Evolutionary conservation across 2,888 invertebrate genomes (phyloP).

Genomic region (Ophonus ardosiacus): DNA sequence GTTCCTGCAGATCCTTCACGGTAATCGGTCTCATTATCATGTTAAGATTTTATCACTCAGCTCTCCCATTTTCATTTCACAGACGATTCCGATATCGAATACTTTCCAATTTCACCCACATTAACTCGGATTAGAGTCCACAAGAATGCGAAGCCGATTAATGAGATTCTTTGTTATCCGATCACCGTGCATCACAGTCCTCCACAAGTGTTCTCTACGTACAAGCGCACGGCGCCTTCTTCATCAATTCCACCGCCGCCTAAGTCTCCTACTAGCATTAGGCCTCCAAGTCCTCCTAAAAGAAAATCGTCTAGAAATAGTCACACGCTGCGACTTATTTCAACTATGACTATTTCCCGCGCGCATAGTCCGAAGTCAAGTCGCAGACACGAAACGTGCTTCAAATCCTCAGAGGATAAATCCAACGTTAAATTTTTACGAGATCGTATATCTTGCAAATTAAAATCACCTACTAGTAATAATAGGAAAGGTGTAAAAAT

Average conservation of each 20-base stretch:
- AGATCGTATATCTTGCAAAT: conserved; percentile 72
- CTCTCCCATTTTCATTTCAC: conserved; percentile 73
- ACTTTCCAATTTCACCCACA: conserved; percentile 89
- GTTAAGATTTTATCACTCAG: conserved; percentile 70
- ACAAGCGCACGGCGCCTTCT: conserved; percentile 81
- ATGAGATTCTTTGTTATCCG: conserved; percentile 82
- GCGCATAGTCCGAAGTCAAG: conserved; percentile 69
- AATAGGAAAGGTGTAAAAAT: conserved; percentile 72
- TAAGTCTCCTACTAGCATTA: conserved; percentile 69
- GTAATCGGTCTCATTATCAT: conserved; percentile 50
- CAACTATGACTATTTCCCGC: conserved; percentile 76
- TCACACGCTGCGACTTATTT: conserved; percentile 82
- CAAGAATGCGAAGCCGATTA: conserved; percentile 79
- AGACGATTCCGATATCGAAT: conserved; percentile 89
- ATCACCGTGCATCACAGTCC: conserved; percentile 74
- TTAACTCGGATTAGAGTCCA: conserved; percentile 88
- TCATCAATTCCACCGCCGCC: conserved; percentile 70
- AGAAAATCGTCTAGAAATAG: conserved; percentile 87
- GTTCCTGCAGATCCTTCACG: conserved; percentile 47
- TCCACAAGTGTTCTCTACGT: conserved; percentile 78
- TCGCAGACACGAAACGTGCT: conserved; percentile 77
- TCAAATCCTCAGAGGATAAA: conserved; percentile 73
- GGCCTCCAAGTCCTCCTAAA: conserved; percentile 86
- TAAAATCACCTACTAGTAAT: conserved; percentile 70
- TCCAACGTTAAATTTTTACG: conserved; percentile 81